A percentile compares a stretch with the other conserved stretches of the same genome.
These are phyloP conservation scores for Lamellibrachia satsuma DNA, from an alignment of 2,888 invertebrate genomes.

Conservation along the genomic window DNA sequence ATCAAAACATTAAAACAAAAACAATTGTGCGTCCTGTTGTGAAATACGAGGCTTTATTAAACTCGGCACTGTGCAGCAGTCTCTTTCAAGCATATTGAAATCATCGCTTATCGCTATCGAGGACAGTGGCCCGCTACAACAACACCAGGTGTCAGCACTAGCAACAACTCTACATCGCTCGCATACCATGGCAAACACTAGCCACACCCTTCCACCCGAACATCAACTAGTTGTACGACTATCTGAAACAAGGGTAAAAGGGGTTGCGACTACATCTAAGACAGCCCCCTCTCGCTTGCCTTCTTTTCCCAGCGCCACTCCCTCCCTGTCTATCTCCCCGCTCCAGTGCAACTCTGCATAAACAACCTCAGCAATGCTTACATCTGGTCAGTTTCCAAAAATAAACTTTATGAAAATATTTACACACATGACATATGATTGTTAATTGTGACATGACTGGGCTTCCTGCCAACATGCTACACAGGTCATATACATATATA, in stretches of 20 bases:
- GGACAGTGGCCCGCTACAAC: constrained; percentile 1
- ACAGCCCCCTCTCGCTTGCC: neutral
- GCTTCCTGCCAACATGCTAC: neutral
- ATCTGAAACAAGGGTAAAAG: neutral
- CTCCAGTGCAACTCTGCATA: neutral
- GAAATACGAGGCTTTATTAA: constrained; percentile 17
- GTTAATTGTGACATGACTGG: neutral
- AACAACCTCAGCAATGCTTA: constrained; percentile 12
- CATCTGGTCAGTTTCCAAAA: constrained; percentile 12
- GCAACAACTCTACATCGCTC: neutral
- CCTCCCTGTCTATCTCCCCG: neutral
- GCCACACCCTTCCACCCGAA: neutral
- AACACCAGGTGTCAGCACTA: constrained; percentile 6
- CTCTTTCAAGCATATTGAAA: neutral
- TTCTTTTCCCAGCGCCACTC: neutral
- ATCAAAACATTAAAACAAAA: neutral
- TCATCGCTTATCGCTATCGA: neutral
- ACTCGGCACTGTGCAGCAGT: constrained; percentile 5
- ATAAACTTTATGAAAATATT: constrained; percentile 17
- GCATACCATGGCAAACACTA: neutral
- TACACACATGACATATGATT: constrained; percentile 5
- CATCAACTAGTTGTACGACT: neutral
- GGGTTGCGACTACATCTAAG: constrained; percentile 2
- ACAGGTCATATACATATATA: constrained; percentile 13
- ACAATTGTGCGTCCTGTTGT: neutral